Percentiles rank a stretch among this genome's conserved stretches.
Evolutionary conservation across 2,888 invertebrate genomes (phyloP).

Genomic region (Melanostoma mellinum): DNA sequence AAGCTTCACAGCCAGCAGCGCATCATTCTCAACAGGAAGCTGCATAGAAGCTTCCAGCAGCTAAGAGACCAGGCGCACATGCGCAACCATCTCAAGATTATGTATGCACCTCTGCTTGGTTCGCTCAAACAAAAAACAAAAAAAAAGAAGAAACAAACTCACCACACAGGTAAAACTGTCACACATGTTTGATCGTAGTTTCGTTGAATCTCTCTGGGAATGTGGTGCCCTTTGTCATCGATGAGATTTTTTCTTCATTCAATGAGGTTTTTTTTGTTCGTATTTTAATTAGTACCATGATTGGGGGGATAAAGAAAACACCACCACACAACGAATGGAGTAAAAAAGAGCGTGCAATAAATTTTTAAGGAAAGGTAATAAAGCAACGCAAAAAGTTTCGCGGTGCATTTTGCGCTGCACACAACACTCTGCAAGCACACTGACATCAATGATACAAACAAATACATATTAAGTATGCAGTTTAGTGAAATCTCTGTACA

Average conservation of each 20-base stretch:
- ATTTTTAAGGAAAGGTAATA: slow-evolving; percentile 69
- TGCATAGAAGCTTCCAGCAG: slow-evolving; percentile 54
- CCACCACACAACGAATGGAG: slow-evolving; percentile 33
- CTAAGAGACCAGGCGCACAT: slow-evolving; percentile 55
- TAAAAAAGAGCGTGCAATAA: slow-evolving; percentile 53
- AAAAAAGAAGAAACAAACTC: slow-evolving; percentile 3
- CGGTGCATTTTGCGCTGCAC: slow-evolving; percentile 43
- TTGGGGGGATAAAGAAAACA: slow-evolving; percentile 42
- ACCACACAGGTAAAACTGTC: slow-evolving; percentile 30
- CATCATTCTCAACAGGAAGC: slow-evolving; percentile 45
- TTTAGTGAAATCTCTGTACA: slow-evolving; percentile 65
- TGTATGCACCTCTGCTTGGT: slow-evolving; percentile 38
- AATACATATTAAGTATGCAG: slow-evolving; percentile 66
- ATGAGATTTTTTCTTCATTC: slow-evolving; percentile 1
- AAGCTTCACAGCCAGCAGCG: slow-evolving; percentile 23
- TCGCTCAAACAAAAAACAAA: neutral
- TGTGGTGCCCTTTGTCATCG: slow-evolving; percentile 68
- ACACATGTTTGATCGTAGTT: slow-evolving; percentile 63
- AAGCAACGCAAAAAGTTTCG: slow-evolving; percentile 66
- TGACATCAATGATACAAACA: slow-evolving; percentile 52
- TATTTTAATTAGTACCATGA: slow-evolving; percentile 58
- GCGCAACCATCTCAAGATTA: slow-evolving; percentile 48
- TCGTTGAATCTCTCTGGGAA: slow-evolving; percentile 53
- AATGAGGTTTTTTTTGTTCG: slow-evolving; percentile 32
- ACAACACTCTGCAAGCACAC: slow-evolving; percentile 32